Evolutionary conservation across 2,113 vertebrate genomes (phyloP).

Genomic region (Sterrhoptilus dennistouni): DNA sequence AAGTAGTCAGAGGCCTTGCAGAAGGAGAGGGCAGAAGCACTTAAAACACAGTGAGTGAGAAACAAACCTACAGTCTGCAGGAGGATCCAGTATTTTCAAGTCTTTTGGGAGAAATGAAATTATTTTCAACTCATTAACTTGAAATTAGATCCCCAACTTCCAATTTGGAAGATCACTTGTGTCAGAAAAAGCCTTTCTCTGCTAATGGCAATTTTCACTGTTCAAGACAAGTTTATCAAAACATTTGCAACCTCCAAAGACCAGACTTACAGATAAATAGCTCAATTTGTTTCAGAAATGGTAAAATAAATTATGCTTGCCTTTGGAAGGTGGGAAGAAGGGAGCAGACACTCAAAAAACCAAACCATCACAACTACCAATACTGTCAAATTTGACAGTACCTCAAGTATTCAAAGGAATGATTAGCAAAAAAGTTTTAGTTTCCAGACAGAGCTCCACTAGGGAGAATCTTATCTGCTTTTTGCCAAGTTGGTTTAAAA

Average conservation of each 20-base stretch:
- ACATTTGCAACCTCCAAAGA: neutral
- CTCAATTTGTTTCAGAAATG: neutral
- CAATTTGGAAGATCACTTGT: neutral
- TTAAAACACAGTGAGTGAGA: neutral
- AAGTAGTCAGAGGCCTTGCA: neutral
- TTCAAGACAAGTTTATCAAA: constrained; percentile 1
- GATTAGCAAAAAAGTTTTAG: neutral
- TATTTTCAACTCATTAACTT: neutral
- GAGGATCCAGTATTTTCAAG: neutral
- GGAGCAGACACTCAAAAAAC: neutral
- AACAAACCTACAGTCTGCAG: neutral
- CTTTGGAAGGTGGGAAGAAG: too few relatives aligned
- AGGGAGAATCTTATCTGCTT: neutral
- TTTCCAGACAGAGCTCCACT: neutral
- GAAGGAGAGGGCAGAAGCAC: neutral
- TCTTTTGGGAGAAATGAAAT: neutral
- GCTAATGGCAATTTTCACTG: neutral
- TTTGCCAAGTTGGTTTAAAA: neutral
- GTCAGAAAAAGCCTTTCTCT: neutral
- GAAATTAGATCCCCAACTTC: neutral
- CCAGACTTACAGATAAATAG: neutral
- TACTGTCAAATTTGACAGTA: neutral
- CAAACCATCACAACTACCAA: neutral
- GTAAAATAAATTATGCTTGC: neutral
- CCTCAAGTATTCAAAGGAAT: neutral